Percentiles rank a stretch among this genome's conserved stretches.
Conservation (phyloP, 2,888 invertebrate species). For the Brachyopa scutellaris region DNA sequence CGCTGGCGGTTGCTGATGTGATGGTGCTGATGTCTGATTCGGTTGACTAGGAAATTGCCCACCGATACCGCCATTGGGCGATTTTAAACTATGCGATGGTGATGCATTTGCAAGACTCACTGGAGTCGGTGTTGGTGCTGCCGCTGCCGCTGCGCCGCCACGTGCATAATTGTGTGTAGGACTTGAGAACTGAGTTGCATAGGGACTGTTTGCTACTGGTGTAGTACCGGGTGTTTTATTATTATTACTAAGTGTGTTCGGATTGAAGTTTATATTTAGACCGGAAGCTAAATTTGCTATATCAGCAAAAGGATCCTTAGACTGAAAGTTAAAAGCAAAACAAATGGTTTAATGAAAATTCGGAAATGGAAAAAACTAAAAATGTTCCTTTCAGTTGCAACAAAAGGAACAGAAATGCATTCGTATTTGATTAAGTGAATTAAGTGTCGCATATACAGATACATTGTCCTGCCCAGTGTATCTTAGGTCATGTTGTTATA, state of each 20-base stretch:
- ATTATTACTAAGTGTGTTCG: slow-evolving; percentile 77
- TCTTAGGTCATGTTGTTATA: no score
- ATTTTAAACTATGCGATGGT: slow-evolving; percentile 77
- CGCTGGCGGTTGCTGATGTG: slow-evolving; percentile 49
- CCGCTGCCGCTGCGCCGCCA: slow-evolving; percentile 35
- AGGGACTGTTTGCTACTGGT: slow-evolving; percentile 79
- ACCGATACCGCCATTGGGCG: slow-evolving; percentile 72
- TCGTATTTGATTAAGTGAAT: no score
- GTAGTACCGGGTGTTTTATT: slow-evolving; percentile 78
- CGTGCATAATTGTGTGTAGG: slow-evolving; percentile 79
- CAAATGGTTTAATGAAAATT: not conserved
- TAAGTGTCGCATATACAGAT: no score
- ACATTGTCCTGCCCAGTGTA: no score
- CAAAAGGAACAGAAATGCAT: no score
- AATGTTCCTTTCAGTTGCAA: no score
- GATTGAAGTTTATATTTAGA: slow-evolving; percentile 80
- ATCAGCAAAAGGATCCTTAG: slow-evolving; percentile 89
- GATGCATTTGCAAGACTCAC: slow-evolving; percentile 75
- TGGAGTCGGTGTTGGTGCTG: slow-evolving; percentile 46
- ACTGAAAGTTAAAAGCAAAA: slow-evolving; percentile 73
- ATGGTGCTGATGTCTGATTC: slow-evolving; percentile 53
- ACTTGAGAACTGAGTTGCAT: slow-evolving; percentile 80
- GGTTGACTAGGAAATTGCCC: slow-evolving; percentile 65
- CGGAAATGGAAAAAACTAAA: not conserved
- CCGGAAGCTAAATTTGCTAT: slow-evolving; percentile 83